These are phyloP conservation scores for Diachasmimorpha longicaudata DNA, from an alignment of 1,140 invertebrate genomes.

Conservation along the genomic window DNA sequence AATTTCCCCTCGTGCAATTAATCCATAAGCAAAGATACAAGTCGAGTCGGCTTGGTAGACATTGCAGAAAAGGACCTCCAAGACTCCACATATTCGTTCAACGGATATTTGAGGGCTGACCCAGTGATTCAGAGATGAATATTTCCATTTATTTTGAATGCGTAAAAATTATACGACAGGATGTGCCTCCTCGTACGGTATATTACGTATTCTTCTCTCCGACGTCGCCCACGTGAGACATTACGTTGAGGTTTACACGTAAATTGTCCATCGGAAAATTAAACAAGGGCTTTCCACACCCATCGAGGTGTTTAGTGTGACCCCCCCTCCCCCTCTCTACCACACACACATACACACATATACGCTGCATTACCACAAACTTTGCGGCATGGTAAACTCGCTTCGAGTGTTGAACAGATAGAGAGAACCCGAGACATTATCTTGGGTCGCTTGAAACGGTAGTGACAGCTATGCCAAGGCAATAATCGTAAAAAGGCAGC, in stretches of 20 bases:
- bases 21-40: too few species aligned
- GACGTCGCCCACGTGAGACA: neutral
- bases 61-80: too few species aligned
- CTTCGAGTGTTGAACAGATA: constrained; percentile 20
- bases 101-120: too few species aligned
- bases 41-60: too few species aligned
- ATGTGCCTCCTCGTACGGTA: neutral
- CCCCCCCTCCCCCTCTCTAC: too few species aligned
- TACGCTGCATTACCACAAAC: neutral
- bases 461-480: constrained; percentile 45
- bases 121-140: too few species aligned
- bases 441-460: constrained; percentile 30
- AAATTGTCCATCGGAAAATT: constrained; percentile 11
- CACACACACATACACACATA: neutral
- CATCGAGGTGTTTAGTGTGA: neutral
- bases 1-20: too few species aligned
- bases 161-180: neutral
- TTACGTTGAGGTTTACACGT: constrained; percentile 6
- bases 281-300: constrained; percentile 13
- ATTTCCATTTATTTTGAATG: neutral
- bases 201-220: neutral
- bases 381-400: neutral
- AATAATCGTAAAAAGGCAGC: constrained; percentile 50
- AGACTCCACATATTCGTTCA: too few species aligned
- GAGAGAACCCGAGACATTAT: constrained; percentile 29